phyloP scores from a whole-genome alignment of 2,113 vertebrate genomes.

The Oreochromis aureus region DNA sequence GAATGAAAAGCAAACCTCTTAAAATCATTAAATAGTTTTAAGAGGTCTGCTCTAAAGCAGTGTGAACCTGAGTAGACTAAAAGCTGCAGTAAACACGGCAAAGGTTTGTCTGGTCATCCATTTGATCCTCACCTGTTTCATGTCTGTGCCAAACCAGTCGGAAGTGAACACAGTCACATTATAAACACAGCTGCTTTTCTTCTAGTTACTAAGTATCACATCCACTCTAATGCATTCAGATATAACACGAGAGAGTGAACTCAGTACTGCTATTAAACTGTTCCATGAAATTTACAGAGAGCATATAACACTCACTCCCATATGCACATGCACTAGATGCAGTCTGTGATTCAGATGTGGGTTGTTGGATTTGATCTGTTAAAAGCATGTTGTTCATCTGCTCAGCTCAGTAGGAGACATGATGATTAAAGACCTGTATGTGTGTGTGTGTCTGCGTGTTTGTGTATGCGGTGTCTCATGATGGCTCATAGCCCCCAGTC shows the following conservation, averaged over 20 bases:
- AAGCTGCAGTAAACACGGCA: background rate
- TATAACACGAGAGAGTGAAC: background rate
- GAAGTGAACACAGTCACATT: background rate
- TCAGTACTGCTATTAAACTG: background rate
- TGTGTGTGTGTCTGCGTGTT: background rate
- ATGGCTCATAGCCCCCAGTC: background rate
- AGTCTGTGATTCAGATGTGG: conserved; percentile 7
- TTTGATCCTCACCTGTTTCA: background rate
- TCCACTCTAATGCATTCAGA: background rate
- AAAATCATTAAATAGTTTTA: background rate
- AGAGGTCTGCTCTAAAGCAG: background rate
- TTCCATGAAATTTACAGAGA: background rate
- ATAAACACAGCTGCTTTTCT: background rate
- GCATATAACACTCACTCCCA: background rate
- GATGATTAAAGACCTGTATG: conserved; percentile 13
- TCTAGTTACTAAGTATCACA: background rate
- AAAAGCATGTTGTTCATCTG: conserved; percentile 38
- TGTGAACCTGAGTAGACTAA: background rate
- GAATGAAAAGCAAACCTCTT: background rate
- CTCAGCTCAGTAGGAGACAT: conserved; percentile 24
- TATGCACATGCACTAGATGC: background rate
- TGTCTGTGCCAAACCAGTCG: background rate
- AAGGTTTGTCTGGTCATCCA: background rate
- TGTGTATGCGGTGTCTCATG: background rate
- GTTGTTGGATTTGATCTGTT: conserved; percentile 21